Conservation (phyloP, 2,888 invertebrate species). For the Dioctria linearis region DNA sequence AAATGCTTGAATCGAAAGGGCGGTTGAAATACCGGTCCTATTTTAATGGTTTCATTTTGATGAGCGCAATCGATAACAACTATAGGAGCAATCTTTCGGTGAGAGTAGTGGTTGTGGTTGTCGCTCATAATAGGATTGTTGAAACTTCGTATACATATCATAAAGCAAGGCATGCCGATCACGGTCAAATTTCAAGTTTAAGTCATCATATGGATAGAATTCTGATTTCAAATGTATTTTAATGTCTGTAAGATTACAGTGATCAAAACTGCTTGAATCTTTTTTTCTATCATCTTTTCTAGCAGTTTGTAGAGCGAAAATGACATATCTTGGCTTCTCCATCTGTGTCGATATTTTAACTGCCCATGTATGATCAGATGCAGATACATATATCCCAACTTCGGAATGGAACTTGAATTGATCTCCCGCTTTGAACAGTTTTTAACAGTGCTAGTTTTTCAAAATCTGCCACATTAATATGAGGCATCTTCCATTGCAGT, state of each 20-base stretch:
- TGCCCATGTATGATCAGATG: constrained; percentile 58
- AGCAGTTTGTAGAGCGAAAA: too few relatives aligned
- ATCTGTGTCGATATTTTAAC: constrained; percentile 61
- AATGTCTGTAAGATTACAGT: too few relatives aligned
- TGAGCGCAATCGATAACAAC: background rate
- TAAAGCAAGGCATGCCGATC: constrained; percentile 61
- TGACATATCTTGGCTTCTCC: constrained; percentile 61
- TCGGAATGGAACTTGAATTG: constrained; percentile 30
- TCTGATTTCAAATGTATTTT: too few relatives aligned
- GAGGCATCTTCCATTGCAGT: background rate
- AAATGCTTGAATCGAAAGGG: too few relatives aligned
- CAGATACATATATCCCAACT: constrained; percentile 22
- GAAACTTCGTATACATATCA: constrained; percentile 60
- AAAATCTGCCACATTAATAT: constrained; percentile 38
- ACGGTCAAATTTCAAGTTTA: too few relatives aligned
- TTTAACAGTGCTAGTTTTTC: constrained; percentile 39
- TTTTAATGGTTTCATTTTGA: too few relatives aligned
- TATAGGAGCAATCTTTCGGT: constrained; percentile 59
- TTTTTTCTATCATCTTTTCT: too few relatives aligned
- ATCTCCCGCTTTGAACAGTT: constrained; percentile 19
- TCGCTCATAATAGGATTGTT: too few relatives aligned
- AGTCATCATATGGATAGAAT: too few relatives aligned
- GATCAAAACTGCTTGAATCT: too few relatives aligned
- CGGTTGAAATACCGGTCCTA: too few relatives aligned
- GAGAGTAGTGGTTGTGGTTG: too few relatives aligned